phyloP scores from a whole-genome alignment of 2,888 invertebrate species.

The Tupiocoris notatus region DNA sequence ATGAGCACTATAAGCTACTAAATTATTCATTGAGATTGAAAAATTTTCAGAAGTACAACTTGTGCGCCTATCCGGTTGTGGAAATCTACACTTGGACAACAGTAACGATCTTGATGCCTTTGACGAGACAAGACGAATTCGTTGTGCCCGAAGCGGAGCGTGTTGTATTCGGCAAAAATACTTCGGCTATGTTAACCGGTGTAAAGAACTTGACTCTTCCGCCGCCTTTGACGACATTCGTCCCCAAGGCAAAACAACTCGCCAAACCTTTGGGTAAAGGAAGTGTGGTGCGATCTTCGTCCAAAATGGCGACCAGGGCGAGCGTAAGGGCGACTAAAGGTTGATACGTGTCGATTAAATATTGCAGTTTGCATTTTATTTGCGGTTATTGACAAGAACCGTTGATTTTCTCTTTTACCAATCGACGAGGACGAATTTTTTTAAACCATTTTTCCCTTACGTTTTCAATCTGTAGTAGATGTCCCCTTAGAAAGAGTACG shows the following conservation, averaged over 20 bases:
- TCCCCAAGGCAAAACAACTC: background rate
- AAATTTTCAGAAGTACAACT: conserved; percentile 44
- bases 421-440: too few species aligned
- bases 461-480: too few species aligned
- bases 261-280: background rate
- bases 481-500: too few species aligned
- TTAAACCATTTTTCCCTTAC: too few species aligned
- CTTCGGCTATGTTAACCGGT: conserved; percentile 25
- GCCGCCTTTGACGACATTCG: background rate
- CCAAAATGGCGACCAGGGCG: conserved; percentile 20
- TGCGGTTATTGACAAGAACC: too few species aligned
- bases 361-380: too few species aligned
- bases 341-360: too few species aligned
- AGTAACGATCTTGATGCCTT: conserved; percentile 45
- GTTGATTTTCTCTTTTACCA: too few species aligned
- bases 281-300: background rate
- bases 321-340: conserved; percentile 18
- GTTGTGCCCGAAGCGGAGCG: conserved; percentile 48
- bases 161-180: conserved; percentile 39
- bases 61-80: conserved; percentile 49
- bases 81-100: conserved; percentile 45
- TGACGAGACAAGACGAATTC: conserved; percentile 48
- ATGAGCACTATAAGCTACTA: too few species aligned
- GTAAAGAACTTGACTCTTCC: conserved; percentile 5
- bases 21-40: too few species aligned